These are phyloP conservation scores for Rhinoderma darwinii DNA, from an alignment of 2,113 vertebrate genomes.

Conservation along the genomic window DNA sequence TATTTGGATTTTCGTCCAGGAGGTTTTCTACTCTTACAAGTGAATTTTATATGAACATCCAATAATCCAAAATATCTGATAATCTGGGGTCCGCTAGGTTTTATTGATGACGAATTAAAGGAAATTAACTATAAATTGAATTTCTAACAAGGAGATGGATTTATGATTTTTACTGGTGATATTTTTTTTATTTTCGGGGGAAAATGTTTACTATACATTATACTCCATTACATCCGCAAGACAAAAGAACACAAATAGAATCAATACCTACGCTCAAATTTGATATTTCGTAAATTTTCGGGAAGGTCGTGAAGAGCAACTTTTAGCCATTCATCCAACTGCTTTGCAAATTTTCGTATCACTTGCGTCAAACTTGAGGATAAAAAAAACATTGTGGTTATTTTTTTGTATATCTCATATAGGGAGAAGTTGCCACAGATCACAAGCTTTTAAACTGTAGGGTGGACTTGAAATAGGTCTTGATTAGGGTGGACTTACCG, in stretches of 20 bases:
- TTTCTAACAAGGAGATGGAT: too few relatives aligned
- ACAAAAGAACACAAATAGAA: slow-evolving; percentile 26
- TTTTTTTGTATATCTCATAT: background rate
- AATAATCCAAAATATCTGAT: too few relatives aligned
- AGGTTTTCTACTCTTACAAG: too few relatives aligned
- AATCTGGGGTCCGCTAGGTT: background rate
- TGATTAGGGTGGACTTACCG: too few relatives aligned
- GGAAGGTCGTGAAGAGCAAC: slow-evolving; percentile 96
- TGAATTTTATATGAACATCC: too few relatives aligned
- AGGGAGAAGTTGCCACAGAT: background rate
- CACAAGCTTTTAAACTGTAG: background rate
- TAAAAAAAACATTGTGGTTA: slow-evolving; percentile 37
- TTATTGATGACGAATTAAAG: background rate
- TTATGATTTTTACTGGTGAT: background rate
- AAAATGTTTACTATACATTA: background rate
- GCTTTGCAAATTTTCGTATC: slow-evolving; percentile 98
- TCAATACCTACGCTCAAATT: slow-evolving; percentile 89
- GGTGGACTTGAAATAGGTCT: too few relatives aligned
- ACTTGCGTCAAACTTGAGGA: slow-evolving; percentile 92
- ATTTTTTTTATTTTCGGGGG: background rate
- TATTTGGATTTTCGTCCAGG: too few relatives aligned
- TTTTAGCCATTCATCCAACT: slow-evolving; percentile 97
- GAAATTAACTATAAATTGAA: too few relatives aligned
- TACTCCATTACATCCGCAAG: background rate
- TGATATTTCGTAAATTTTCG: slow-evolving; percentile 96